Percentiles rank a stretch among this genome's conserved stretches.
These are phyloP conservation scores for Phyllopteryx taeniolatus DNA, from an alignment of 2,113 vertebrate genomes.

Conservation along the genomic window DNA sequence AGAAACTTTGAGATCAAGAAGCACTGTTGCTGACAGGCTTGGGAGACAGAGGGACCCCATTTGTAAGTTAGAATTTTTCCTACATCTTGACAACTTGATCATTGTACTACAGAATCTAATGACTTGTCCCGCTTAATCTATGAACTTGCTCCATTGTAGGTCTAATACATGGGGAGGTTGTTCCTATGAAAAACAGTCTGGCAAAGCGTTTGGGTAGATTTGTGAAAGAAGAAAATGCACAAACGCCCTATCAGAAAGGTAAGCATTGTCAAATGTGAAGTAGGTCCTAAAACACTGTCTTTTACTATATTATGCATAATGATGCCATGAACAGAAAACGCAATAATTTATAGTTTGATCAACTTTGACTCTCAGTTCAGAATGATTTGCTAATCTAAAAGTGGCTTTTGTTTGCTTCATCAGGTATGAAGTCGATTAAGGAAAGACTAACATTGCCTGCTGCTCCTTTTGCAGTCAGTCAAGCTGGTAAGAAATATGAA, in stretches of 20 bases:
- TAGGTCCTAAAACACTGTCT: not conserved
- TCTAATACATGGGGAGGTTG: slow-evolving; percentile 43
- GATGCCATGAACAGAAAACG: not conserved
- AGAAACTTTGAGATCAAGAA: slow-evolving; percentile 60
- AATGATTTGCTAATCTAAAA: not conserved
- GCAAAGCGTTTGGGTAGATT: slow-evolving; percentile 83
- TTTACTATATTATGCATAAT: not conserved
- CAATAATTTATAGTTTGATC: not conserved
- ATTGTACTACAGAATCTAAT: not conserved
- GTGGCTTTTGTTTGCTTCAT: slow-evolving; percentile 7
- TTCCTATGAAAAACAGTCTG: slow-evolving; percentile 75
- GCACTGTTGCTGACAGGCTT: slow-evolving; percentile 73
- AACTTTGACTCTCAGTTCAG: not conserved
- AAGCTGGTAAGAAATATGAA: slow-evolving; percentile 59
- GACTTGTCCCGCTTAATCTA: not conserved
- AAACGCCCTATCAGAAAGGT: slow-evolving; percentile 73
- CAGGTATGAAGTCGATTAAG: slow-evolving; percentile 75
- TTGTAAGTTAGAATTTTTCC: slow-evolving; percentile 29
- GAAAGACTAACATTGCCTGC: slow-evolving; percentile 77
- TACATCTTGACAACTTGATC: not conserved
- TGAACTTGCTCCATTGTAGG: slow-evolving; percentile 36
- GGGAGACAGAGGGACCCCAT: slow-evolving; percentile 65
- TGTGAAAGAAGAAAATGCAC: slow-evolving; percentile 58
- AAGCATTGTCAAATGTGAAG: not conserved
- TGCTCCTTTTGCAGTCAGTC: slow-evolving; percentile 41